Conservation (phyloP, 2,797 vertebrate species). For the Dryobates pubescens region DNA sequence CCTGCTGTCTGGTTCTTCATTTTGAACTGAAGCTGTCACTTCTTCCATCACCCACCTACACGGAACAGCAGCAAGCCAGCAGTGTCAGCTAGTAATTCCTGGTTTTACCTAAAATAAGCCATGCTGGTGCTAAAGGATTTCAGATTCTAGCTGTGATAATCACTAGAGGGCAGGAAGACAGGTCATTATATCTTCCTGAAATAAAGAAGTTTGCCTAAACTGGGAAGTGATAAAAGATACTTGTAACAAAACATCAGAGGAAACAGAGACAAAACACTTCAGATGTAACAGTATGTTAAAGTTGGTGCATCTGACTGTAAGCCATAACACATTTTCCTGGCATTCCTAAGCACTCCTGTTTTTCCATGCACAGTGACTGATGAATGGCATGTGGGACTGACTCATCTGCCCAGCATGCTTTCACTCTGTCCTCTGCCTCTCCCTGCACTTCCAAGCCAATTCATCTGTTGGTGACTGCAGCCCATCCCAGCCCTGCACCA, state of each 20-base stretch:
- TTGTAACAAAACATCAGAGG: background rate
- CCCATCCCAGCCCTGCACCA: background rate
- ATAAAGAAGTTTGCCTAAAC: background rate
- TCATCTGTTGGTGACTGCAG: background rate
- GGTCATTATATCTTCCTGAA: slow-evolving; percentile 64
- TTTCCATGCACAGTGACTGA: background rate
- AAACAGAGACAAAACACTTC: background rate
- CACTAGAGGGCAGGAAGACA: slow-evolving; percentile 26
- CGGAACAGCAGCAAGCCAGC: background rate
- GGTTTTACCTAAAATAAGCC: background rate
- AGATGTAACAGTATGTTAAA: background rate
- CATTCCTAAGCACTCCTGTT: background rate
- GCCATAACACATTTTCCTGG: background rate
- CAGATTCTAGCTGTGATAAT: slow-evolving; percentile 31
- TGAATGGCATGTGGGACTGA: background rate
- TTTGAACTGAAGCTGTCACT: background rate
- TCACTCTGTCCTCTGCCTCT: background rate
- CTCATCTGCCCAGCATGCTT: background rate
- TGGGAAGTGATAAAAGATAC: slow-evolving; percentile 9
- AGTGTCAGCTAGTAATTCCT: background rate
- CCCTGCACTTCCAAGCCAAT: background rate
- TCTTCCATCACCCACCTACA: background rate
- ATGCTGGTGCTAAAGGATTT: background rate
- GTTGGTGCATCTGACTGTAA: background rate
- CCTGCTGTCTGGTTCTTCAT: background rate